These are phyloP conservation scores for Scyliorhinus canicula DNA, from an alignment of 2,797 vertebrate genomes.

Conservation along the genomic window DNA sequence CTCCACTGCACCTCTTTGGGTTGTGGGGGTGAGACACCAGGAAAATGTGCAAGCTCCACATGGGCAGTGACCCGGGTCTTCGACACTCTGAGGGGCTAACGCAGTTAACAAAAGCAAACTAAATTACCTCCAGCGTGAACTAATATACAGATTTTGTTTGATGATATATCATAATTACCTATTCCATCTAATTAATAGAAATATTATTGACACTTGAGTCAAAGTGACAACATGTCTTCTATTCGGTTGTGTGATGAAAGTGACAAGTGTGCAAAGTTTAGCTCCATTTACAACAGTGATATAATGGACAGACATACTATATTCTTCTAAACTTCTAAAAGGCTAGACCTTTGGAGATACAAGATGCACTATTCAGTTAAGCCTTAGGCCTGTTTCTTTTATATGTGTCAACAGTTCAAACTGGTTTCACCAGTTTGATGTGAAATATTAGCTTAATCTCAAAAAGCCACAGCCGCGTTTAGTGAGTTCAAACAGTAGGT, in stretches of 20 bases:
- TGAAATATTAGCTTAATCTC: background rate
- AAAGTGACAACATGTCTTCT: background rate
- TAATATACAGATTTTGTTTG: background rate
- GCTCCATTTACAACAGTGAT: background rate
- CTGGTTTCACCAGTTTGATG: background rate
- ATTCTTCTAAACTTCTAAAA: background rate
- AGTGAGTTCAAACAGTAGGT: background rate
- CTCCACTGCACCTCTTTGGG: no score
- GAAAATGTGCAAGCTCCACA: no score
- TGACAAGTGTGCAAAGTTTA: background rate
- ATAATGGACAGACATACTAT: background rate
- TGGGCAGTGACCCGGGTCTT: no score
- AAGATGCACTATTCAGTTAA: background rate
- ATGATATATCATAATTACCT: background rate
- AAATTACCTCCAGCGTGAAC: background rate
- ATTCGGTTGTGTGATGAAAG: background rate
- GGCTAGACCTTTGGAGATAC: background rate
- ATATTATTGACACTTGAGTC: background rate
- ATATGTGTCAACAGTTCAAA: background rate
- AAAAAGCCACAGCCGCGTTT: background rate
- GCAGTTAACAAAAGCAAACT: background rate
- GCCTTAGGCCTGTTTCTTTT: background rate
- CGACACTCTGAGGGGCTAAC: no score
- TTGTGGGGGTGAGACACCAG: no score
- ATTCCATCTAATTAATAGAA: slow-evolving; percentile 2